These are phyloP conservation scores for Polydrusus tereticollis DNA, from an alignment of 2,888 invertebrate species.

Conservation along the genomic window DNA sequence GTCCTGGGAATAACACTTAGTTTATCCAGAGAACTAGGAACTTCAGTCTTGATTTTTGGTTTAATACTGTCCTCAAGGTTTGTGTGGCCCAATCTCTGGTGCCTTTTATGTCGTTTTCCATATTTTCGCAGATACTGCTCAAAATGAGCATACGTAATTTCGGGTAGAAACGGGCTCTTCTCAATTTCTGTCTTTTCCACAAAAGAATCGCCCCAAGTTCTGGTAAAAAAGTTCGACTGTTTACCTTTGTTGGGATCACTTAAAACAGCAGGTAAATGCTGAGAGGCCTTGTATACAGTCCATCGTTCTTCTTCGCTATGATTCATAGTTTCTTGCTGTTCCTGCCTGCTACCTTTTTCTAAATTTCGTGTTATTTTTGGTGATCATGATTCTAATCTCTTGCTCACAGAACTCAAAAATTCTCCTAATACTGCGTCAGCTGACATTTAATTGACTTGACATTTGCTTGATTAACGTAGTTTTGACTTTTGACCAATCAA, in stretches of 20 bases:
- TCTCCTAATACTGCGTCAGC: slow-evolving; percentile 27
- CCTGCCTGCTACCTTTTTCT: slow-evolving; percentile 29
- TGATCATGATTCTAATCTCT: slow-evolving; percentile 20
- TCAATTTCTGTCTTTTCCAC: slow-evolving; percentile 84
- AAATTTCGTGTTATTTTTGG: slow-evolving; percentile 4
- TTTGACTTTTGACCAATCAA: not conserved
- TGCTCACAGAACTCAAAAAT: too few relatives aligned
- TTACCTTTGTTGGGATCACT: slow-evolving; percentile 96
- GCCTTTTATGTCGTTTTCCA: slow-evolving; percentile 75
- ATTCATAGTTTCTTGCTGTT: slow-evolving; percentile 48
- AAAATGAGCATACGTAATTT: slow-evolving; percentile 87
- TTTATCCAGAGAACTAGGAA: slow-evolving; percentile 60
- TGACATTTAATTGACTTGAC: slow-evolving; percentile 45
- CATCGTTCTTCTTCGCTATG: slow-evolving; percentile 72
- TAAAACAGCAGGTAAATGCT: slow-evolving; percentile 94
- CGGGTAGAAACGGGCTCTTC: slow-evolving; percentile 85
- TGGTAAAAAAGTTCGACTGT: slow-evolving; percentile 93
- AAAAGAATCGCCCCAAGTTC: slow-evolving; percentile 97
- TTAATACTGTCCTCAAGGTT: slow-evolving; percentile 55
- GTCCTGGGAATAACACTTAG: slow-evolving; percentile 85
- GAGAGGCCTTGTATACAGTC: slow-evolving; percentile 92
- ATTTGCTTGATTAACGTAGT: not conserved
- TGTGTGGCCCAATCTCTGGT: slow-evolving; percentile 69
- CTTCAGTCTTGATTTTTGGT: slow-evolving; percentile 62
- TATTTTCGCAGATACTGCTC: slow-evolving; percentile 88